Percentiles rank a stretch among this genome's conserved stretches.
Conservation (phyloP, 2,888 invertebrate genomes). For the Heliconius sara region DNA sequence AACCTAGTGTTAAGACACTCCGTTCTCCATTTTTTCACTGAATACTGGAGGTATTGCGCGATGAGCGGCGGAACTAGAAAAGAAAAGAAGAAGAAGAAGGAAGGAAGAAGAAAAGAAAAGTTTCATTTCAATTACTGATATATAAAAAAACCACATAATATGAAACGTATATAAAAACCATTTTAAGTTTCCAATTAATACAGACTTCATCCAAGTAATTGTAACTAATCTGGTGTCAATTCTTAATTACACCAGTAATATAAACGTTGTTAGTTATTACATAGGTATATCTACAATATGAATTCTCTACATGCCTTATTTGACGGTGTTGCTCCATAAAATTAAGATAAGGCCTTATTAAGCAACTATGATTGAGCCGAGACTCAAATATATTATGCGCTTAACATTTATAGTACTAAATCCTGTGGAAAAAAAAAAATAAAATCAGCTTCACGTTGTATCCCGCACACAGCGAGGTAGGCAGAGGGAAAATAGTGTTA, state of each 20-base stretch:
- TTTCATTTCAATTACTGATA: no score
- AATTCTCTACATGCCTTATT: constrained; percentile 33
- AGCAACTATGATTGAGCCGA: constrained; percentile 6
- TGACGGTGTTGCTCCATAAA: constrained; percentile 34
- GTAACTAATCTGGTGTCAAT: constrained; percentile 26
- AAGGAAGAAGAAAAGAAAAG: no score
- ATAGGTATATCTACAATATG: constrained; percentile 13
- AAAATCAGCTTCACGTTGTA: no score
- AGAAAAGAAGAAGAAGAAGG: no score
- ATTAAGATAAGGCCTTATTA: constrained; percentile 31
- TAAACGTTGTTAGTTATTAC: constrained; percentile 29
- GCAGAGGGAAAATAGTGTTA: no score
- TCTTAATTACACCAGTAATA: constrained; percentile 35
- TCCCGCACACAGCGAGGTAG: no score
- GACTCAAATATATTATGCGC: constrained; percentile 16
- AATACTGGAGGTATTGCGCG: no score
- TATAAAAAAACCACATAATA: no score
- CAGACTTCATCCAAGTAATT: background rate
- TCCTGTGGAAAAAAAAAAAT: background rate
- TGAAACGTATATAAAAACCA: background rate
- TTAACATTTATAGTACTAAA: constrained; percentile 8
- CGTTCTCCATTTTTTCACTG: no score
- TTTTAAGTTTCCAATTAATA: background rate
- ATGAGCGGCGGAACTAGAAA: no score
- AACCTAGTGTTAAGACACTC: no score